Evolutionary conservation across 2,888 invertebrate genomes (phyloP).

Genomic region (Piscicola geometra): DNA sequence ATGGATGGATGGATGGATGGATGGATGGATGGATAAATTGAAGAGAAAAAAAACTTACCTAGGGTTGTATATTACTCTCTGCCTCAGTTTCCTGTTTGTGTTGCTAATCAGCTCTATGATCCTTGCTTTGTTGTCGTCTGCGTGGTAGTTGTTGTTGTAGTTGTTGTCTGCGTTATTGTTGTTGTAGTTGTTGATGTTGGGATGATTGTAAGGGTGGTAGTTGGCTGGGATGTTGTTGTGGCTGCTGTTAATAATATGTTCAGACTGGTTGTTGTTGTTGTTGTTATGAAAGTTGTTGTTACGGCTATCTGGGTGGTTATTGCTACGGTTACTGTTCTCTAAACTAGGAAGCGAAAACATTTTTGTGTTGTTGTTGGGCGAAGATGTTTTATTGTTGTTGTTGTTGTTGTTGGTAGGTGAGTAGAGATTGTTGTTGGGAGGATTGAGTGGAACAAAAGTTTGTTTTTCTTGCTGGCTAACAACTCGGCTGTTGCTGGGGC

Average conservation of each 20-base stretch:
- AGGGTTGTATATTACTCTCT: constrained; percentile 53
- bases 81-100: constrained; percentile 71
- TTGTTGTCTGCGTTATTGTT: not conserved
- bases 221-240: not conserved
- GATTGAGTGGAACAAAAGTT: not conserved
- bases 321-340: no score
- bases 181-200: not conserved
- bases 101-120: constrained; percentile 81
- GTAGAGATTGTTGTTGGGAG: not conserved
- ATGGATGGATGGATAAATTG: not conserved
- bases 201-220: not conserved
- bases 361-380: no score
- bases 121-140: constrained; percentile 28
- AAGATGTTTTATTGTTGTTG: not conserved
- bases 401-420: not conserved
- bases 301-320: no score
- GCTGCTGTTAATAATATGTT: not conserved
- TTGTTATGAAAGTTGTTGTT: no score
- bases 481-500: not conserved
- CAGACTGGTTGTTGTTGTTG: no score
- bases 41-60: not conserved
- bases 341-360: no score
- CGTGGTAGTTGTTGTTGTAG: not conserved
- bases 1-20: not conserved
- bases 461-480: constrained; percentile 5